These are phyloP conservation scores for Lucinisca nassula DNA, from an alignment of 2,888 invertebrate species.

Conservation along the genomic window DNA sequence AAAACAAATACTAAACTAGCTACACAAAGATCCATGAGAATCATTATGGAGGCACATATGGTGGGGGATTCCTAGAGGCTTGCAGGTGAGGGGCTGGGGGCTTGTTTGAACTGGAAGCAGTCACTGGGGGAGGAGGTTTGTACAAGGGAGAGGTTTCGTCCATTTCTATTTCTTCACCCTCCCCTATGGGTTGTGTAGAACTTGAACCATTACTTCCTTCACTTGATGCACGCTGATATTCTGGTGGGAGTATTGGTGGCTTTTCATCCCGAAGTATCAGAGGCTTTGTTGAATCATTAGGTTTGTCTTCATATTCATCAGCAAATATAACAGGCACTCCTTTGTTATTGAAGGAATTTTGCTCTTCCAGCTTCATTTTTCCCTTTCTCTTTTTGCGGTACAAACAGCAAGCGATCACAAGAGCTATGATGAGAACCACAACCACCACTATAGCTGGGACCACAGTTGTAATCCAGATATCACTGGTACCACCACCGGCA, in stretches of 20 bases:
- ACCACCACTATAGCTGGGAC: constrained; percentile 94
- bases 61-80: constrained; percentile 97
- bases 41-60: constrained; percentile 98
- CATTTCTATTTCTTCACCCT: constrained; percentile 74
- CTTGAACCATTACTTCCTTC: constrained; percentile 83
- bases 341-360: constrained; percentile 89
- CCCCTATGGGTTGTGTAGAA: constrained; percentile 74
- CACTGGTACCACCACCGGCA: constrained; percentile 74
- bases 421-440: constrained; percentile 95
- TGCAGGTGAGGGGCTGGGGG: constrained; percentile 82
- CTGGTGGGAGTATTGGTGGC: constrained; percentile 91
- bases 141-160: constrained; percentile 80
- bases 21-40: constrained; percentile 9
- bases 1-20: background rate
- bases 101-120: constrained; percentile 78
- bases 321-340: constrained; percentile 97
- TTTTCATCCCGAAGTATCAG: constrained; percentile 98
- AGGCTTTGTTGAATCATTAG: constrained; percentile 93
- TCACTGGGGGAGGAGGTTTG: constrained; percentile 83
- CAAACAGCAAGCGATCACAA: constrained; percentile 95
- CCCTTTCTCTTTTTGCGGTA: constrained; percentile 94
- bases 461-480: constrained; percentile 92
- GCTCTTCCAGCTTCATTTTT: constrained; percentile 94
- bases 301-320: constrained; percentile 98
- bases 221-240: constrained; percentile 82